Conservation (phyloP, 1,140 invertebrate species). For the Drosophila asahinai region DNA sequence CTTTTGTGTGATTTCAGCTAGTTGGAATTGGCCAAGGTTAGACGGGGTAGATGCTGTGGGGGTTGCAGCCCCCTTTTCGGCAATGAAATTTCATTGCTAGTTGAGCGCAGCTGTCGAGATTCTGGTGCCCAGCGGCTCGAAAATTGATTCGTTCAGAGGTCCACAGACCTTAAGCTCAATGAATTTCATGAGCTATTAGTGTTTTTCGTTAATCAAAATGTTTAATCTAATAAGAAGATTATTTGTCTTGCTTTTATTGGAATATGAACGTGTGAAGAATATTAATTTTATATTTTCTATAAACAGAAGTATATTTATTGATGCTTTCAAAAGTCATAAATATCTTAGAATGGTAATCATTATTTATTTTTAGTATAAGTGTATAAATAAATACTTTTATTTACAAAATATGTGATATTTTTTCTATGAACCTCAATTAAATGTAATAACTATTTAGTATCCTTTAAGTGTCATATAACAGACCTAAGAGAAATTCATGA, state of each 20-base stretch:
- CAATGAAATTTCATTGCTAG: conserved; percentile 66
- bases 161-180: neutral
- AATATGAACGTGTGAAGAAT: neutral
- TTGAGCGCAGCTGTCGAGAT: conserved; percentile 66
- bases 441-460: no score
- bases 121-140: conserved; percentile 23
- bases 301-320: no score
- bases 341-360: no score
- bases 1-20: conserved; percentile 42
- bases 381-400: no score
- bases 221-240: neutral
- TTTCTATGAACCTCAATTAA: no score
- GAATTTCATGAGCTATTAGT: neutral
- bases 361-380: no score
- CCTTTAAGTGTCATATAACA: no score
- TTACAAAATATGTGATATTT: no score
- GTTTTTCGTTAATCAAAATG: neutral
- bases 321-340: no score
- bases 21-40: conserved; percentile 17
- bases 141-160: conserved; percentile 11
- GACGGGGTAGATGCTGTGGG: neutral
- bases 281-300: no score
- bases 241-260: neutral
- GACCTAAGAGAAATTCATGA: no score
- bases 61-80: conserved; percentile 3